phyloP scores from a whole-genome alignment of 2,113 vertebrate genomes.

The Cyanoderma ruficeps region DNA sequence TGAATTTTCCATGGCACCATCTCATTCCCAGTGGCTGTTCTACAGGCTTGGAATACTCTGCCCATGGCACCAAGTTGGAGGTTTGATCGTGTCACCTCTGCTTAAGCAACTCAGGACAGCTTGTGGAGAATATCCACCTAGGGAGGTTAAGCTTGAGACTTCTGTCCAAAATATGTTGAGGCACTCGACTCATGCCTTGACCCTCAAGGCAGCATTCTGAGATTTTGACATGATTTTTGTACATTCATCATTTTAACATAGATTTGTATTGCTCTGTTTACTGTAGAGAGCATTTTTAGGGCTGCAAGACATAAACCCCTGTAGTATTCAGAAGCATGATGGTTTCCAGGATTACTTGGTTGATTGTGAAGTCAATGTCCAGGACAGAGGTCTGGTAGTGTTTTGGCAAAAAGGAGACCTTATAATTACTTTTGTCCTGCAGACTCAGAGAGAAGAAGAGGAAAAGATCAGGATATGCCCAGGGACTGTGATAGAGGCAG shows the following conservation, averaged over 20 bases:
- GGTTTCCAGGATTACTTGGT: background rate
- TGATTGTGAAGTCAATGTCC: background rate
- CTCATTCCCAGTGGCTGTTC: background rate
- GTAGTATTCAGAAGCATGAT: background rate
- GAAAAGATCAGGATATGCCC: background rate
- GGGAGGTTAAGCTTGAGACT: background rate
- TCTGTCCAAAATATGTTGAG: background rate
- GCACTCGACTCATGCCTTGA: background rate
- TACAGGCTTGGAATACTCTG: background rate
- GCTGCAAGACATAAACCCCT: background rate
- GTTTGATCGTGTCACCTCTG: background rate
- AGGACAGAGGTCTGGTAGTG: background rate
- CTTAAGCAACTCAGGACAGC: background rate
- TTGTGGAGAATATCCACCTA: background rate
- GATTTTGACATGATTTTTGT: background rate
- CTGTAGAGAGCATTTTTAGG: background rate
- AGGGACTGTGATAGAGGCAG: background rate
- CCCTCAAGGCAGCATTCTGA: rapidly evolving
- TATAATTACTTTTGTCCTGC: background rate
- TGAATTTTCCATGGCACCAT: background rate
- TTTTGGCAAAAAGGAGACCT: background rate
- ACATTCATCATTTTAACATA: background rate
- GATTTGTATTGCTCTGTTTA: background rate
- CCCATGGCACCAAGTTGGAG: background rate
- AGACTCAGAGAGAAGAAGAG: background rate